phyloP scores from a whole-genome alignment of 2,113 vertebrate species.

The Cacatua alba region DNA sequence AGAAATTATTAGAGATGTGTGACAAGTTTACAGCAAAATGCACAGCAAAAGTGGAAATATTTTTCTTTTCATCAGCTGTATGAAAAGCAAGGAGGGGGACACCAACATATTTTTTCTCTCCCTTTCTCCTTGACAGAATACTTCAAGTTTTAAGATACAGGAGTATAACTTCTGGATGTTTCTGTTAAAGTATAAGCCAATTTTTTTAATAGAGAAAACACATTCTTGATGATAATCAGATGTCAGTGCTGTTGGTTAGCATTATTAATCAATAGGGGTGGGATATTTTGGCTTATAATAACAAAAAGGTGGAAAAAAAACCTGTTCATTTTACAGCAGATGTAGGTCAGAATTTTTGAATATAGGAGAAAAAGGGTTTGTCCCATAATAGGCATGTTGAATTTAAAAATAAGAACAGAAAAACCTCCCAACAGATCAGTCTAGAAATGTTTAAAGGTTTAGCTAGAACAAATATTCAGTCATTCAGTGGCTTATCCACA shows the following conservation, averaged over 20 bases:
- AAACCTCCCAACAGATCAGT: fast-evolving
- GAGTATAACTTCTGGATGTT: not conserved
- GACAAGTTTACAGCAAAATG: slow-evolving; percentile 49
- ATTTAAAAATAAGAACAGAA: not conserved
- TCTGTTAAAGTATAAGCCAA: not conserved
- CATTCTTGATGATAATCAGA: not conserved
- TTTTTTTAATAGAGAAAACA: not conserved
- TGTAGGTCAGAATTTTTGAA: not conserved
- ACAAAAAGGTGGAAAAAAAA: not conserved
- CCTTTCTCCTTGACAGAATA: not conserved
- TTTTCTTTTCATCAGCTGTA: slow-evolving; percentile 58
- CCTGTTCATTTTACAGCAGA: not conserved
- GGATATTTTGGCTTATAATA: not conserved
- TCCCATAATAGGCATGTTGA: not conserved
- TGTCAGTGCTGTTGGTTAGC: not conserved
- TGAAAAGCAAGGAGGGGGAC: not conserved
- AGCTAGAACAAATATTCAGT: not conserved
- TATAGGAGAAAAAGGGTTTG: not conserved
- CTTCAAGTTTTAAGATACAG: not conserved
- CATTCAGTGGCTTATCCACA: not conserved
- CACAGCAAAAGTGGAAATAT: slow-evolving; percentile 1
- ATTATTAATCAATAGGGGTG: not conserved
- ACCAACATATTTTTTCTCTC: not conserved
- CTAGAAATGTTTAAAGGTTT: not conserved
- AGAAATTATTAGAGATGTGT: slow-evolving; percentile 60